Conservation (phyloP, 2,113 vertebrate species). For the Loxodonta africana region DNA sequence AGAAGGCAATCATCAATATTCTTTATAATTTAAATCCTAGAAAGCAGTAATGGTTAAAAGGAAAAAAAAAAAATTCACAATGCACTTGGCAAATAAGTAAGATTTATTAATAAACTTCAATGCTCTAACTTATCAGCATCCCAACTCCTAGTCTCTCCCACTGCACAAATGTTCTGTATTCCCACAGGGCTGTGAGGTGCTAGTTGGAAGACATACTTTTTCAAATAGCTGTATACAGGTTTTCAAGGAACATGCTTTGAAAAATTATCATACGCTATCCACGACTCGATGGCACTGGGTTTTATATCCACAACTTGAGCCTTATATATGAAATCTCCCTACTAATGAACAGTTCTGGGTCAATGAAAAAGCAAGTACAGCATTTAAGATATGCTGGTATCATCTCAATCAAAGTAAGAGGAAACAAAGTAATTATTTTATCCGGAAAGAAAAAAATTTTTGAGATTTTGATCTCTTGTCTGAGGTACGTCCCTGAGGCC, state of each 20-base stretch:
- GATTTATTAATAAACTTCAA: slow-evolving; percentile 4
- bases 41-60: background rate
- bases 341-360: background rate
- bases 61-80: background rate
- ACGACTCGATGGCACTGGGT: no score
- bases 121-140: background rate
- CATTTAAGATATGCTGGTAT: background rate
- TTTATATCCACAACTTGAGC: background rate
- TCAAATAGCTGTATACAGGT: background rate
- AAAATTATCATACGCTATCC: background rate
- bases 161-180: background rate
- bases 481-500: background rate
- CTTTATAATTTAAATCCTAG: background rate
- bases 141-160: background rate
- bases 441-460: background rate
- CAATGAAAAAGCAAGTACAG: background rate
- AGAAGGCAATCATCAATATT: background rate
- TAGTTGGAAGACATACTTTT: background rate
- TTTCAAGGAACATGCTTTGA: background rate
- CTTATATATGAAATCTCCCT: background rate
- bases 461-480: background rate
- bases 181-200: background rate
- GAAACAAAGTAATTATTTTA: background rate
- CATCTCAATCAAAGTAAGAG: background rate
- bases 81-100: background rate